Conservation (phyloP, 2,113 vertebrate species). For the Pteropus alecto region DNA sequence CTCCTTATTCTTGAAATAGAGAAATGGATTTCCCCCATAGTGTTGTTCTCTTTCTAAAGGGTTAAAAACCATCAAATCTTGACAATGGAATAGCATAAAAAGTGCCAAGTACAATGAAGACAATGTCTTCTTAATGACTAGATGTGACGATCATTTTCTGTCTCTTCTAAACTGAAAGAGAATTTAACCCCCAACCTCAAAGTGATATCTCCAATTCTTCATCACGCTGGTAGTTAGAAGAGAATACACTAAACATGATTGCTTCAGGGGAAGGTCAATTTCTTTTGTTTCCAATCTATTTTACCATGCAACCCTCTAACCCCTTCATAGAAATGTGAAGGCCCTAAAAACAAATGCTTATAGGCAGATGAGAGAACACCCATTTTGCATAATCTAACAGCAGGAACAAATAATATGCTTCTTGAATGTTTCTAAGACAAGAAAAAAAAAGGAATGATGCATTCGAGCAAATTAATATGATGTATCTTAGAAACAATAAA, state of each 20-base stretch:
- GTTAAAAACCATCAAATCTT: slow-evolving; percentile 42
- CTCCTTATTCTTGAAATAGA: neutral
- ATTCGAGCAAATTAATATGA: neutral
- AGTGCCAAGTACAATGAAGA: neutral
- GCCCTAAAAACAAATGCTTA: neutral
- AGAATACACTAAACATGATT: neutral
- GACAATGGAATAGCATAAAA: neutral
- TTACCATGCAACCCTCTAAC: neutral
- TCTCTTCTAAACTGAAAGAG: slow-evolving; percentile 34
- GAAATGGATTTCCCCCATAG: neutral
- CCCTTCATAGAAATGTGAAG: neutral
- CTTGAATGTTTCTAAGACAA: neutral
- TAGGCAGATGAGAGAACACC: neutral
- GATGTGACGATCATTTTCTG: neutral
- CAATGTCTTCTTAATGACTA: slow-evolving; percentile 41
- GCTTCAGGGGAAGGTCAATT: neutral
- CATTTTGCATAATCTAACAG: neutral
- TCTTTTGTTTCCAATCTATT: neutral
- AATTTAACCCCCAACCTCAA: slow-evolving; percentile 40
- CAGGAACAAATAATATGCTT: neutral
- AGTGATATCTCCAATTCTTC: neutral
- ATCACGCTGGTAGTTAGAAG: neutral
- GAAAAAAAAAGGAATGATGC: neutral
- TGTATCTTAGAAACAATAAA: neutral
- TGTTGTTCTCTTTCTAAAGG: neutral